Evolutionary conservation across 2,797 vertebrate species (phyloP).

Genomic region (Psittacula derbiana): DNA sequence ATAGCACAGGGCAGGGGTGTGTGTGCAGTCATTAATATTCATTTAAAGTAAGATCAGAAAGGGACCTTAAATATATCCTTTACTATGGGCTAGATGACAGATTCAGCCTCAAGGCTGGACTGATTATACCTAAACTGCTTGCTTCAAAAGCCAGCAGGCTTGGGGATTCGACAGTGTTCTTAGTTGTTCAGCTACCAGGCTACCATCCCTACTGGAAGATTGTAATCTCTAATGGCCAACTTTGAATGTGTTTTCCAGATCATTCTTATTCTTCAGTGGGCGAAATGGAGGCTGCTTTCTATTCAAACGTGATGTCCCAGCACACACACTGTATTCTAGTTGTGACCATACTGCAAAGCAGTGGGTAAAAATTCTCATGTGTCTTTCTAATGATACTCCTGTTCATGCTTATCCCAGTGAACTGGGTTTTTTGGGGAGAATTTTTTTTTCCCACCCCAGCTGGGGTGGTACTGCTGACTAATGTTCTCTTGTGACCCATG

Average conservation of each 20-base stretch:
- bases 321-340: not conserved
- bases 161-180: not conserved
- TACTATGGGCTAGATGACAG: not conserved
- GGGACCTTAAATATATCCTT: not conserved
- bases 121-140: not conserved
- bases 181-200: not conserved
- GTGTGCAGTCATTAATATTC: not conserved
- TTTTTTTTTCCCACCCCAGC: not conserved
- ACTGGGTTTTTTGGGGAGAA: not conserved
- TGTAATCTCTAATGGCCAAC: not conserved
- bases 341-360: not conserved
- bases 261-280: not conserved
- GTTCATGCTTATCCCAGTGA: not conserved
- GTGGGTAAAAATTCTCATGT: not conserved
- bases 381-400: not conserved
- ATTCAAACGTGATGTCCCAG: not conserved
- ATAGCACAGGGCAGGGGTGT: fast-evolving
- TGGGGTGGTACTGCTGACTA: not conserved
- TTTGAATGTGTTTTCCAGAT: not conserved
- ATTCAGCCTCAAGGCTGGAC: not conserved
- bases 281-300: not conserved
- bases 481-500: not conserved
- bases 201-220: not conserved
- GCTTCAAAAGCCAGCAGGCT: not conserved
- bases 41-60: not conserved